These are phyloP conservation scores for Pholis gunnellus DNA, from an alignment of 2,113 vertebrate genomes.

Conservation along the genomic window DNA sequence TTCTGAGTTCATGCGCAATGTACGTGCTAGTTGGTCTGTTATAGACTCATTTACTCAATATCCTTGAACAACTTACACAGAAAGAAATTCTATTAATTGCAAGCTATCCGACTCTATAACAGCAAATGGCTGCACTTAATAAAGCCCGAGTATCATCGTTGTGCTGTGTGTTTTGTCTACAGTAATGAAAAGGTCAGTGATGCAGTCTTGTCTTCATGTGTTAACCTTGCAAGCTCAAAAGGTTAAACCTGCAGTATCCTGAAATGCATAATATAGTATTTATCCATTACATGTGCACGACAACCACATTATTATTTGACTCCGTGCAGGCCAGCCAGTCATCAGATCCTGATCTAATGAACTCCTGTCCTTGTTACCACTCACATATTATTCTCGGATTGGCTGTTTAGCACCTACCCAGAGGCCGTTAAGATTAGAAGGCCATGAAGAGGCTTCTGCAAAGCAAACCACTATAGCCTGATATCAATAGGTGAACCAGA, in stretches of 20 bases:
- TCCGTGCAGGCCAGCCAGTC: not conserved
- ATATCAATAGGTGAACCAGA: conserved; percentile 35
- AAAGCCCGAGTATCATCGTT: not conserved
- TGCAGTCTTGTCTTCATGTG: conserved; percentile 13
- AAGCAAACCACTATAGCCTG: conserved; percentile 9
- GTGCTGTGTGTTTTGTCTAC: conserved; percentile 20
- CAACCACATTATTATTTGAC: conserved; percentile 5
- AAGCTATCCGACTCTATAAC: conserved; percentile 22
- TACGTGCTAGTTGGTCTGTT: conserved; percentile 41
- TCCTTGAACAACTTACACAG: conserved; percentile 52
- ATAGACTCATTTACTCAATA: conserved; percentile 62
- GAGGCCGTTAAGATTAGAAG: conserved; percentile 24
- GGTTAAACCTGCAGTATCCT: conserved; percentile 29
- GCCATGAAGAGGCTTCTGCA: conserved; percentile 20
- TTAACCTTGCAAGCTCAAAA: conserved; percentile 49
- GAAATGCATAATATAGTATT: conserved; percentile 26
- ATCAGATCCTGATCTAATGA: conserved; percentile 27
- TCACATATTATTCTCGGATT: not conserved
- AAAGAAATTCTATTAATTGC: conserved; percentile 52
- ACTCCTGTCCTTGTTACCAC: not conserved
- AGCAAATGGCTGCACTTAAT: conserved; percentile 27
- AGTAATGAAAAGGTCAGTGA: conserved; percentile 43
- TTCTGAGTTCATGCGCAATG: conserved; percentile 56
- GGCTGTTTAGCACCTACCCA: conserved; percentile 17
- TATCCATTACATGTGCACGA: not conserved